Base-by-base conservation (phyloP, 2,888 invertebrate species). In the Drosophila paucipuncta region DNA sequence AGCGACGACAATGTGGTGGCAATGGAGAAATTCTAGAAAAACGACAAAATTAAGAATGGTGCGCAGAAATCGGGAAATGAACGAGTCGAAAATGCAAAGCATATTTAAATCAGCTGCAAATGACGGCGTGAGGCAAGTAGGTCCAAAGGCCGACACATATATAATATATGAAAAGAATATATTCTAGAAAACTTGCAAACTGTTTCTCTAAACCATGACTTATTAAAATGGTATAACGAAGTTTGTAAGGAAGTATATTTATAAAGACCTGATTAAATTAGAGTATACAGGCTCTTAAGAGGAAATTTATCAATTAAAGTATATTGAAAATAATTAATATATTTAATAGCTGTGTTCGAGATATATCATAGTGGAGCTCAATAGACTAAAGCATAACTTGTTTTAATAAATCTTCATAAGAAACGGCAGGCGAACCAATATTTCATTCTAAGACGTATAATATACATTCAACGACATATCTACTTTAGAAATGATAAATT, bases 1-100 rank as follows among this genome's bases (percentile, higher is more conserved):
- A 85, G 80, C 85, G 90, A 80, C 70, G 85, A 90, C 85, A 86
- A 85, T 86, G 85, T 85, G 90, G 80, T 85, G 76, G 78, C 80
- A 85, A 73, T 88, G 76, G 37, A 64, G 63, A 73, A 78, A 75
- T 66, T 72, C 73, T 68, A 54, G 31, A 47, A 70, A 69, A 80
- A 64, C 70, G 53, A 68, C 60, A 47, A 49, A 59, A 68, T 31
- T 16, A 35, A 37, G 35, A 50, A 37, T 11, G 25, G 33, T 16
- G 57, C n/a, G 33, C 13, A 39, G 25, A 55, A 62, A 52, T 25
- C 37, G 18, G 59, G 33, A 28, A 39, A 31, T 22, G 41, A 30
- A 18, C 31, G 6, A 47, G 37, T 22, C 18, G 25, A 57, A 25
- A 60, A 35, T 54, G 28, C 16, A 68, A 54, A 22, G 22, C 31